A percentile compares a stretch with the other conserved stretches of the same genome.
Evolutionary conservation across 37 sponge, comb jelly and placozoan species (phyloP).

Genomic region (Oscarella lobularis): DNA sequence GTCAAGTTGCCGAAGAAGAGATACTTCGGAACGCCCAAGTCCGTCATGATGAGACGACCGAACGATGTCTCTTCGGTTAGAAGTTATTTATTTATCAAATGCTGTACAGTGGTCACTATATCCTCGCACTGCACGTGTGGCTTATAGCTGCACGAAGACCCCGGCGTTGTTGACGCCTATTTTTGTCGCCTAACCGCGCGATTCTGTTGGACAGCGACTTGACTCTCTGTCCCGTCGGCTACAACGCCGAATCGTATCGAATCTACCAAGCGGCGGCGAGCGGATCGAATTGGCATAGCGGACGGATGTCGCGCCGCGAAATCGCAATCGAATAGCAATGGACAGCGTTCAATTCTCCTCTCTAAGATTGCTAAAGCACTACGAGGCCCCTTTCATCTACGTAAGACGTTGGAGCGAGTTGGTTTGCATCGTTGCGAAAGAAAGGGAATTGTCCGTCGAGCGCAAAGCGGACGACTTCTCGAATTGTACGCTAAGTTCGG

Average conservation of each 20-base stretch:
- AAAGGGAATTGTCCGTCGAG: neutral
- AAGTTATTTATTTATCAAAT: too few relatives aligned
- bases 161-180: neutral
- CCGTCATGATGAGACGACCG: too few relatives aligned
- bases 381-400: neutral
- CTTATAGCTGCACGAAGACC: neutral
- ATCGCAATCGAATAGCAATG: neutral
- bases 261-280: neutral
- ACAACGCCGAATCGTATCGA: neutral
- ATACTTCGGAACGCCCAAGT: neutral
- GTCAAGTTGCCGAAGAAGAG: neutral
- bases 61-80: too few relatives aligned
- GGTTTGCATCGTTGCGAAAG: neutral
- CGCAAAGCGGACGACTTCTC: neutral
- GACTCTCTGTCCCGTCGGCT: slow-evolving; percentile 1
- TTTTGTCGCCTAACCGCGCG: too few relatives aligned
- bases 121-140: too few relatives aligned
- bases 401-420: neutral
- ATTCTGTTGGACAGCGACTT: neutral
- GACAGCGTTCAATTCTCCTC: neutral
- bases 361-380: neutral
- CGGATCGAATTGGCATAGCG: neutral
- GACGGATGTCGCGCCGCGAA: neutral
- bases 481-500: neutral
- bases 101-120: too few relatives aligned